Evolutionary conservation across 2,113 vertebrate species (phyloP), one percentile per base, ranked within the genome.

Genomic region (Tychaedon coryphoeus): DNA sequence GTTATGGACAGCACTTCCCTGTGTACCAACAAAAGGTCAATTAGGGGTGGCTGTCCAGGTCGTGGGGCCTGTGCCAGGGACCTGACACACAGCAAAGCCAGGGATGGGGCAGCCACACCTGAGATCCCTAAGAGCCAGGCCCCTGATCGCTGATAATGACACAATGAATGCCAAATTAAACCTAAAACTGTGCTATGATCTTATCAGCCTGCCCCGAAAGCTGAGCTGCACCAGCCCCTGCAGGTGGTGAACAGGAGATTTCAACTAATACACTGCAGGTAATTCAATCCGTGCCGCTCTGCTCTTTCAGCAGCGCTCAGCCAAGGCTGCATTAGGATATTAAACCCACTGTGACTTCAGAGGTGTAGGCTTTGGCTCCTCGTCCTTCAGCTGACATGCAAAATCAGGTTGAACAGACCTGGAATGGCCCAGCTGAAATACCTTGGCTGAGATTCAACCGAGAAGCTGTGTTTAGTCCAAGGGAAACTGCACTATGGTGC

Each of bases 311-410:
- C 87, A 91, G 70, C 47, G 0, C 56, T 53, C 54, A 10, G 85
- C 94, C 93, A 93, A 76, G 87, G 85, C 90, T 93, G 82, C 93
- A 90, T 92, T 95, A 95, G 5, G 2, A 69, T 89, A 95, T 97
- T 93, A 87, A 93, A 95, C 33, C 76, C 73, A n/a, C 2, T 2
- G 65, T 74, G 89, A 72, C 76, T 84, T 84, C 86, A 84, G 92
- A 95, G 80, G 89, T 95, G 84, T 53, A 64, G 84, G 72, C 76
- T 93, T 84, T 95, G 94, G 86, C 92, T 93, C 86, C 33, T 72
- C 0, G 53, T 89, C 94, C 93, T 97, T 93, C 94, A 84, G 89
- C 89, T 85, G 83, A 89, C 89, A 75, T 28, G 48, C 80, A 89
- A 91, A 95, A 92, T 81, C 80, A 87, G 83, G 60, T 17, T 86